Conservation (phyloP, 2,113 vertebrate genomes). For the Chaetops frenatus region DNA sequence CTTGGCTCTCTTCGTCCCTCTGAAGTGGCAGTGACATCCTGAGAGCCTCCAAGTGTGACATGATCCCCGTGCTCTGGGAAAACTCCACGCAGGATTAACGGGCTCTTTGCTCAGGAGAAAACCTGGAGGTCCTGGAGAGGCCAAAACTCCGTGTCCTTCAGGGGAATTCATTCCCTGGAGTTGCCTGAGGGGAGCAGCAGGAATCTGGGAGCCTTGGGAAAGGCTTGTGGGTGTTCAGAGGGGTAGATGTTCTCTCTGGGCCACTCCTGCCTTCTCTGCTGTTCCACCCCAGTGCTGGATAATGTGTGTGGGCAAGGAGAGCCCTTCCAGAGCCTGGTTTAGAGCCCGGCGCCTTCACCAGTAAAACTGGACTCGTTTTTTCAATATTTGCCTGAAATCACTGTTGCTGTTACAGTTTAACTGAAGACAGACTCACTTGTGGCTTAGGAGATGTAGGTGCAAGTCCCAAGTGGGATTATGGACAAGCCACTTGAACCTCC, state of each 20-base stretch:
- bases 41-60: constrained; percentile 4
- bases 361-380: neutral
- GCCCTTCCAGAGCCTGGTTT: neutral
- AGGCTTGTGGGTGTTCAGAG: neutral
- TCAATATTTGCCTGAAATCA: neutral
- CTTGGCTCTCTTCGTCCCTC: constrained; percentile 32
- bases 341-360: neutral
- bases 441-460: constrained; percentile 27
- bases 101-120: neutral
- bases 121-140: neutral
- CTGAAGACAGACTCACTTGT: constrained; percentile 1
- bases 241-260: neutral
- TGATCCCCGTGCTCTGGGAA: neutral
- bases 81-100: neutral
- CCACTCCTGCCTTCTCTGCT: neutral
- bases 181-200: neutral
- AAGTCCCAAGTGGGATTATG: neutral
- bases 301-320: neutral
- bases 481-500: neutral
- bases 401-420: neutral
- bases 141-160: neutral
- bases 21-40: constrained; percentile 57
- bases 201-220: neutral
- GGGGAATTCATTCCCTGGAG: neutral
- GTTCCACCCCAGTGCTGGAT: neutral